Percentiles rank a stretch among this genome's conserved stretches.
Evolutionary conservation across 1,140 invertebrate genomes (phyloP).

Genomic region (Bemisia tabaci): DNA sequence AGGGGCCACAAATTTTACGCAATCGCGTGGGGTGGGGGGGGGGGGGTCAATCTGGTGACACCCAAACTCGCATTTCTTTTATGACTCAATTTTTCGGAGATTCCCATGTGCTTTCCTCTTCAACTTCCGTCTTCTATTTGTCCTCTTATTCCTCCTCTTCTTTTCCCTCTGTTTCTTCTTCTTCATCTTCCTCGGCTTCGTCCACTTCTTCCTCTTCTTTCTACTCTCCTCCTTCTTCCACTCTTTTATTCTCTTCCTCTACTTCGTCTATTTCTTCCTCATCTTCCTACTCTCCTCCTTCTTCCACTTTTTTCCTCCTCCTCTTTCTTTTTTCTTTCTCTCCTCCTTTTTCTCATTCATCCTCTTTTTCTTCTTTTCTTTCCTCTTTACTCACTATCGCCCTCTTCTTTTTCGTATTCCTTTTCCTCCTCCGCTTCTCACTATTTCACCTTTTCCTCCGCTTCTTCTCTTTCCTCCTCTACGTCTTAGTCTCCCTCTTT

Average conservation of each 20-base stretch:
- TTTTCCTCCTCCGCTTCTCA: neutral
- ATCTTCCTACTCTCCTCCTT: conserved; percentile 10
- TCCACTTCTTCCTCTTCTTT: neutral
- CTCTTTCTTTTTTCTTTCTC: conserved; percentile 5
- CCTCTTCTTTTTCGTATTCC: conserved; percentile 4
- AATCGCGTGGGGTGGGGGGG: too few species aligned
- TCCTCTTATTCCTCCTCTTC: conserved; percentile 6
- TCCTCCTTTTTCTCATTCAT: conserved; percentile 5
- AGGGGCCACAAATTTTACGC: too few species aligned
- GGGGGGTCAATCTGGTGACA: too few species aligned
- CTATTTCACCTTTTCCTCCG: conserved; percentile 4
- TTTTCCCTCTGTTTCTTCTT: conserved; percentile 3
- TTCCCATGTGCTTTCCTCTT: too few species aligned
- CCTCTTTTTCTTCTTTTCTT: conserved; percentile 1
- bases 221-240: neutral
- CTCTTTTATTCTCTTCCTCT: conserved; percentile 10
- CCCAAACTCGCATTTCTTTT: too few species aligned
- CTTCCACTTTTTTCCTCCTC: conserved; percentile 7
- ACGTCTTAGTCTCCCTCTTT: conserved; percentile 7
- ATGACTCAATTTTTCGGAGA: too few species aligned
- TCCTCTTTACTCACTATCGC: conserved; percentile 3
- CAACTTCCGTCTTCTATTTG: neutral
- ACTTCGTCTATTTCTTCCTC: conserved; percentile 5
- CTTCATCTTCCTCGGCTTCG: conserved; percentile 3
- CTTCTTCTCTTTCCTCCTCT: conserved; percentile 7